These are phyloP conservation scores for Lichenostomus cassidix DNA, from an alignment of 2,113 vertebrate genomes.

Conservation along the genomic window DNA sequence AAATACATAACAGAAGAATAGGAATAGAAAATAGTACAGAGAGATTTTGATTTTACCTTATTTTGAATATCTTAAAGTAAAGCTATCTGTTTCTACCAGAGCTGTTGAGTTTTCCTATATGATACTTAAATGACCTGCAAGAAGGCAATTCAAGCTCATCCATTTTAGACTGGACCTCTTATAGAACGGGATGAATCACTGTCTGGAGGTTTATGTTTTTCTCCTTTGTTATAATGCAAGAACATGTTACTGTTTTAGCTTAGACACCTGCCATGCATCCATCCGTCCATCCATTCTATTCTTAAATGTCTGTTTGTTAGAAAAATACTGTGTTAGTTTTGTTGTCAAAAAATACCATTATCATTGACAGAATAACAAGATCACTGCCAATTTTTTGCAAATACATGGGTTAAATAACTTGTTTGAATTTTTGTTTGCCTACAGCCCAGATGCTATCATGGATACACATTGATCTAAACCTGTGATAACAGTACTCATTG, in stretches of 20 bases:
- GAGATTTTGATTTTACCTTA: not conserved
- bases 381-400: not conserved
- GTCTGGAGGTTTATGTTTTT: not conserved
- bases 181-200: not conserved
- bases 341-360: not conserved
- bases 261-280: not conserved
- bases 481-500: not conserved
- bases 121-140: not conserved
- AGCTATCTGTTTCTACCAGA: not conserved
- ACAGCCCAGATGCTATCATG: not conserved
- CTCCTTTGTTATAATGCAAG: not conserved
- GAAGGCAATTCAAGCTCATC: not conserved
- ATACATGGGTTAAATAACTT: not conserved
- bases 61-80: not conserved
- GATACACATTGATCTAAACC: not conserved
- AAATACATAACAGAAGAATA: not conserved
- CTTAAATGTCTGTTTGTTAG: not conserved
- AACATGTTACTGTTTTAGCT: not conserved
- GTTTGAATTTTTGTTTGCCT: not conserved
- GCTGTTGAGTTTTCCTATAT: not conserved
- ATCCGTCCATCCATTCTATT: not conserved
- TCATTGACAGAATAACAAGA: not conserved
- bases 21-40: not conserved
- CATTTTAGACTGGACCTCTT: not conserved
- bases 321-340: not conserved